Evolutionary conservation across 2,113 vertebrate genomes (phyloP), one percentile per base, ranked within the genome.

Genomic region (Sardina pilchardus): DNA sequence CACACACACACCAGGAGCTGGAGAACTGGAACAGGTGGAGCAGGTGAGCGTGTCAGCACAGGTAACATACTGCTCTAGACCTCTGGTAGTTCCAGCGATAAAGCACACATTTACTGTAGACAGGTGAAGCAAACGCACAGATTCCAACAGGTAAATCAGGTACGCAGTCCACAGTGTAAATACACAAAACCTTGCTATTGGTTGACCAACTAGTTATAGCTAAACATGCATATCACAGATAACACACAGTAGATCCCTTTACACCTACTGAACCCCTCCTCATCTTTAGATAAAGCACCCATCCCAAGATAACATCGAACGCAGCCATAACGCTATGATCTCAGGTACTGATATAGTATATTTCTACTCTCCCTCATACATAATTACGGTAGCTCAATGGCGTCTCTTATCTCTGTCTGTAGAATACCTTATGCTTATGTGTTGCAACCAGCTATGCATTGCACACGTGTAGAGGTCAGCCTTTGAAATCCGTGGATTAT

Each of bases 1-100:
- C 24, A 26, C 59, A 26, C n/a, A 63, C 59, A n/a, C 24, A 63
- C 24, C 21, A 24, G 6, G 4, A n/a, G 21, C 6, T 63, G 5
- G 59, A 21, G 59, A 63, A n/a, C 56, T 63, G 21, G 56, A 36
- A 78, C 71, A 78, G 71, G 71, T 78, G 19, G 71, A 78, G 71
- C 71, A 36, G 34, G 71, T 78, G 81, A 85, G 82, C 21, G 59
- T n/a, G 81, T 44, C 45, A 19, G 12, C 59, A 34, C 24, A 82
- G 21, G 50, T 86, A 24, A 8, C n/a, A 1, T 53, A 34, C 50
- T 83, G 6, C 36, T 30, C 3, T 34, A 36, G 12, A 17, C 71
- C 30, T 36, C 26, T 7, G 10, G n/a, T n/a, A 30, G 63, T 30
- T 26, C 6, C n/a, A 8, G n/a, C 7, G n/a, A 8, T 71, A 71